These are phyloP conservation scores for Aphaenogaster rudis DNA, from an alignment of 1,140 invertebrate species.

Conservation along the genomic window DNA sequence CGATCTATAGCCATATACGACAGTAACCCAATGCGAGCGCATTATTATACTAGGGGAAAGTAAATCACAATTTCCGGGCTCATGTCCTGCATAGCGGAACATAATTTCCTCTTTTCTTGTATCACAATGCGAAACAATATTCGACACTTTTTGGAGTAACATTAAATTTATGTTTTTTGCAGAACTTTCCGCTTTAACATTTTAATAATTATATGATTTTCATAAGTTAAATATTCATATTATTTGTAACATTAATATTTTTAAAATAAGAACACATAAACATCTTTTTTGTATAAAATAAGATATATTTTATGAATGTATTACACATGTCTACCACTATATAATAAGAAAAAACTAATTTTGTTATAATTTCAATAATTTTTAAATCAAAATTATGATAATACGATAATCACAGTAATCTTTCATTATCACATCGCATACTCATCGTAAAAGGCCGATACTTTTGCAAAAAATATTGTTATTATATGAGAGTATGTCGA, in stretches of 20 bases:
- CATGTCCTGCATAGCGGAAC: constrained; percentile 74
- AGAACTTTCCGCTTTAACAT: not conserved
- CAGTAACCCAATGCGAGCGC: constrained; percentile 70
- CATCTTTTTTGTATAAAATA: not conserved
- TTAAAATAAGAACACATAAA: not conserved
- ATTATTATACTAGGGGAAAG: constrained; percentile 80
- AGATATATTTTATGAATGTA: not conserved
- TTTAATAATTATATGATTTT: not conserved
- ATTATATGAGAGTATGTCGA: constrained; percentile 42
- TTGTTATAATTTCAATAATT: not conserved
- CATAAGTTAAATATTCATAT: constrained; percentile 3
- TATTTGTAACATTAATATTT: not conserved
- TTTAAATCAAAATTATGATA: not conserved
- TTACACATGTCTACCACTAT: not conserved
- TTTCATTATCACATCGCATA: not conserved
- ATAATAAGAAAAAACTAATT: not conserved
- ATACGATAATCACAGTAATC: not conserved
- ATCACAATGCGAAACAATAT: constrained; percentile 59
- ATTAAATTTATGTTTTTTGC: not conserved
- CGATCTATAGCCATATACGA: constrained; percentile 55
- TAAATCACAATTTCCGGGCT: constrained; percentile 80
- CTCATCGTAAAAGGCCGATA: not conserved
- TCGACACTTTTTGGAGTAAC: constrained; percentile 38
- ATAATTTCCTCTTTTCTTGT: constrained; percentile 77
- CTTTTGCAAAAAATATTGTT: constrained; percentile 50